Conservation (phyloP, 2,888 invertebrate species). For the Drosophila greeni region DNA sequence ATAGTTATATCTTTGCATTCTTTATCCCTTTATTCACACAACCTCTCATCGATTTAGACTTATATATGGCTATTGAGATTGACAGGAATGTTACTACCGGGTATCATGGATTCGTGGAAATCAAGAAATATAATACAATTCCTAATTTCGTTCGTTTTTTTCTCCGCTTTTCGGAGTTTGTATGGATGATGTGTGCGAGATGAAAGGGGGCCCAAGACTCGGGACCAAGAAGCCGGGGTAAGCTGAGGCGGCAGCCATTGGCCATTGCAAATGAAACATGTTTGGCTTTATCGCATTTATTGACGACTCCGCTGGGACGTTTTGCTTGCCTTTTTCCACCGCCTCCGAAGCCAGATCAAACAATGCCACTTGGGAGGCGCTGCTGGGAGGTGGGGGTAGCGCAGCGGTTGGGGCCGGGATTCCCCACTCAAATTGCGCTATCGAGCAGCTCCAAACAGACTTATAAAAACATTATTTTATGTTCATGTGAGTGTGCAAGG, state of each 20-base stretch:
- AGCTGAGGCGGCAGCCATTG: slow-evolving; percentile 37
- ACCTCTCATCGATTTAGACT: slow-evolving; percentile 3
- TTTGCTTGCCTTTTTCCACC: slow-evolving; percentile 49
- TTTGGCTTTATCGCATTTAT: slow-evolving; percentile 74
- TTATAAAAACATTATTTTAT: slow-evolving; percentile 71
- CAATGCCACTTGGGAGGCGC: slow-evolving; percentile 53
- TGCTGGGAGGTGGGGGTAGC: background rate
- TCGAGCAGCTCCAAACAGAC: slow-evolving; percentile 70
- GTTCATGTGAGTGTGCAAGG: slow-evolving; percentile 26
- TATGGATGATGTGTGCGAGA: slow-evolving; percentile 25
- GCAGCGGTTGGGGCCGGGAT: background rate
- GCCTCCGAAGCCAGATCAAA: slow-evolving; percentile 57
- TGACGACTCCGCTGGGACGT: slow-evolving; percentile 72
- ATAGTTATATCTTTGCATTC: background rate
- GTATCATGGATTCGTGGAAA: slow-evolving; percentile 27
- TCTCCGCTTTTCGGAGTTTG: background rate
- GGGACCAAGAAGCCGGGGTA: background rate
- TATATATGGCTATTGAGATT: slow-evolving; percentile 19
- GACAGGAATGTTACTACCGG: slow-evolving; percentile 14
- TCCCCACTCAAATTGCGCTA: slow-evolving; percentile 55
- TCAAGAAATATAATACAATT: slow-evolving; percentile 29
- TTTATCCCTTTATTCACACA: background rate
- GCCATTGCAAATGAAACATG: slow-evolving; percentile 71
- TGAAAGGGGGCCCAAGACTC: slow-evolving; percentile 22
- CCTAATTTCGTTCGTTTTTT: slow-evolving; percentile 28